Evolutionary conservation across 2,797 vertebrate species (phyloP).

Genomic region (Peromyscus aztecus): DNA sequence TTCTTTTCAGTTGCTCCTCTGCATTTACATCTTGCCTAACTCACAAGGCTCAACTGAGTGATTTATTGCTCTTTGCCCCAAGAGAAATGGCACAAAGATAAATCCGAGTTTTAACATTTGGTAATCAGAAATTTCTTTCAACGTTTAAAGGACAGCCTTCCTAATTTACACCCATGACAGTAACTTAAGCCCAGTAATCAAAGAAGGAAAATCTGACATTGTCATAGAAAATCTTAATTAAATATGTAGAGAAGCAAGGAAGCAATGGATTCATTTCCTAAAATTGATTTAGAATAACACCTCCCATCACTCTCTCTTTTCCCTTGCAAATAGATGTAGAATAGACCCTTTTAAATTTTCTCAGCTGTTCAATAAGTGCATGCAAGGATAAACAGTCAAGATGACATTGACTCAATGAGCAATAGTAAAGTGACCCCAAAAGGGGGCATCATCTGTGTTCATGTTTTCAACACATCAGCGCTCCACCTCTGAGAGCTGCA

Average conservation of each 20-base stretch:
- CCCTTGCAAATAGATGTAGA: not conserved
- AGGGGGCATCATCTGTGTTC: not conserved
- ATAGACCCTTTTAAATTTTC: not conserved
- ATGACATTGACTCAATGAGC: constrained; percentile 23
- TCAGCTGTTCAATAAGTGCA: not conserved
- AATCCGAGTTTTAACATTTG: constrained; percentile 61
- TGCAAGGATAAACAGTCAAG: not conserved
- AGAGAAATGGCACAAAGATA: constrained; percentile 49
- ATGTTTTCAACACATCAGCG: not conserved
- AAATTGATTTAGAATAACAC: not conserved
- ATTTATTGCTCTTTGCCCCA: constrained; percentile 62
- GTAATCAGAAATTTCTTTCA: constrained; percentile 34
- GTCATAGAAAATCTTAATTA: not conserved
- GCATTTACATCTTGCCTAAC: constrained; percentile 62
- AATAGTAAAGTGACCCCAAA: not conserved
- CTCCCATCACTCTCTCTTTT: not conserved
- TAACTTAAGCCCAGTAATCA: not conserved
- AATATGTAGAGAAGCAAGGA: not conserved
- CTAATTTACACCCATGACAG: not conserved
- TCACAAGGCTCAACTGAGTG: constrained; percentile 8
- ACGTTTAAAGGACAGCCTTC: not conserved
- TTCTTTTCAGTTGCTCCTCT: constrained; percentile 12
- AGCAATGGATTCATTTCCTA: not conserved
- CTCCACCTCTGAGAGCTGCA: not conserved
- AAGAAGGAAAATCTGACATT: not conserved